phyloP scores from a whole-genome alignment of 2,797 vertebrate genomes.

The Peromyscus melanophrys region DNA sequence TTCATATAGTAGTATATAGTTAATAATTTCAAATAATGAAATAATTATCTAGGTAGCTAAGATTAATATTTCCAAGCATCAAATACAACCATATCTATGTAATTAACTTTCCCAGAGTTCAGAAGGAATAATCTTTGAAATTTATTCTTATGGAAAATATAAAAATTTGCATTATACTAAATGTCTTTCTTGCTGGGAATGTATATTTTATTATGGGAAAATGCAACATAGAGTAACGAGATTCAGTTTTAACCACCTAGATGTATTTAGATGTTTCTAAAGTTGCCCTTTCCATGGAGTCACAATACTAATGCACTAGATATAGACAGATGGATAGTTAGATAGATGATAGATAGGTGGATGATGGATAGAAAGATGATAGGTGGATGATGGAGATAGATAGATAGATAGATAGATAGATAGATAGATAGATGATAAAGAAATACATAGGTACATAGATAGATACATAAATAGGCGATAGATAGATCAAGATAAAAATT shows the following conservation, averaged over 20 bases:
- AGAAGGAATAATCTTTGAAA: conserved; percentile 19
- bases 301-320: background rate
- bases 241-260: background rate
- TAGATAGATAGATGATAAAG: background rate
- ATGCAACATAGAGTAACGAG: background rate
- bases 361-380: background rate
- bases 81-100: background rate
- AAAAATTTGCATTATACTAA: background rate
- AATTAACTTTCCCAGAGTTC: background rate
- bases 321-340: background rate
- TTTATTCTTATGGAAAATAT: background rate
- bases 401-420: background rate
- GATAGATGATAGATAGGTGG: background rate
- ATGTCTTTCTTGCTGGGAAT: background rate
- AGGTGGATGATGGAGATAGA: background rate
- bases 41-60: background rate
- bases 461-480: background rate
- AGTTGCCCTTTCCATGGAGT: background rate
- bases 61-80: conserved; percentile 1
- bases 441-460: background rate
- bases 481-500: background rate
- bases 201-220: background rate
- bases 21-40: background rate
- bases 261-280: background rate
- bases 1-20: background rate